A percentile compares a stretch with the other conserved stretches of the same genome.
Conservation (phyloP, 2,113 vertebrate species). For the Sylvilagus bachmani region DNA sequence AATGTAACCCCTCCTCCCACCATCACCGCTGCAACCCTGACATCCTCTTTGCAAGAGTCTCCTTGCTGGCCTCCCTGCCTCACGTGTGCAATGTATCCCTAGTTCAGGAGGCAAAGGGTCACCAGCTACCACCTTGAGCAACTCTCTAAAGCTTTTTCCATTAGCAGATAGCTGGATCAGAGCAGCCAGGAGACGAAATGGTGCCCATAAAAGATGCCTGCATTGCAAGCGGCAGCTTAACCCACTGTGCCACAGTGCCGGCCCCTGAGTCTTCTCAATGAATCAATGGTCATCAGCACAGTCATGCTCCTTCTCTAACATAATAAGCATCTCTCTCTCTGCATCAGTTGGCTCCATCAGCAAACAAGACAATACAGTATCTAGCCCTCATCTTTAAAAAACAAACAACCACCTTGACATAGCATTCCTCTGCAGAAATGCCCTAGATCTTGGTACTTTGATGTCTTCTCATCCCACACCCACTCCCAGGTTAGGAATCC, state of each 20-base stretch:
- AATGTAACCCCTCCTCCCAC: neutral
- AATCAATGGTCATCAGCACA: neutral
- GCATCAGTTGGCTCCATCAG: neutral
- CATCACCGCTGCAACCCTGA: neutral
- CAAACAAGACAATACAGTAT: neutral
- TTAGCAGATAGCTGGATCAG: no score
- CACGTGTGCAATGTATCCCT: neutral
- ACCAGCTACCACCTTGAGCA: no score
- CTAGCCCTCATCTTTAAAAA: neutral
- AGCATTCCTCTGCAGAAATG: conserved; percentile 15
- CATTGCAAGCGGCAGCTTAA: no score
- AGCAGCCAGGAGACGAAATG: no score
- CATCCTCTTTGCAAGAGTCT: neutral
- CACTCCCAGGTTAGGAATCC: neutral
- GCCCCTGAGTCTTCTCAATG: neutral
- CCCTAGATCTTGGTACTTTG: neutral
- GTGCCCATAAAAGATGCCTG: no score
- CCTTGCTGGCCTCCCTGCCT: neutral
- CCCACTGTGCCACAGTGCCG: no score
- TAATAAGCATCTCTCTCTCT: neutral
- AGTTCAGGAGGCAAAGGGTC: neutral
- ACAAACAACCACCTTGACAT: neutral
- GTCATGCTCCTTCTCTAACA: neutral
- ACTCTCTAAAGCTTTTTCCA: no score
- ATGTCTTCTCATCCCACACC: neutral